Percentiles rank a stretch among this genome's conserved stretches.
phyloP scores from a whole-genome alignment of 1,140 invertebrate species.

The Melitaea cinxia region DNA sequence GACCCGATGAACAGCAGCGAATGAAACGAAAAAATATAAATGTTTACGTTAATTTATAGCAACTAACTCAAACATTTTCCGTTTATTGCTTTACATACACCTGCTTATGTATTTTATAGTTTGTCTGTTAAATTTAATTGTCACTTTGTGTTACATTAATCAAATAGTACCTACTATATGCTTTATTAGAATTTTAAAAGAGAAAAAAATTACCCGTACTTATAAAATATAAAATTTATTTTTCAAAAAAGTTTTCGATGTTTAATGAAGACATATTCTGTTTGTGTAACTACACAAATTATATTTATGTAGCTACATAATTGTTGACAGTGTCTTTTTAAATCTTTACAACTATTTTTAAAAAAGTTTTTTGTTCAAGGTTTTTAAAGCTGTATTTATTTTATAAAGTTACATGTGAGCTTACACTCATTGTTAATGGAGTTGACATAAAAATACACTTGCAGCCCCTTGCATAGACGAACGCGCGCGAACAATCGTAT shows the following conservation, averaged over 20 bases:
- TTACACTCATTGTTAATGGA: constrained; percentile 14
- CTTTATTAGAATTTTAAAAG: background rate
- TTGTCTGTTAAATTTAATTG: constrained; percentile 30
- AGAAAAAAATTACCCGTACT: background rate
- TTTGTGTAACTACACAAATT: no score
- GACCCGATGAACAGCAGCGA: constrained; percentile 2
- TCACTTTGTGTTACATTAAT: constrained; percentile 15
- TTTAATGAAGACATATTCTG: no score
- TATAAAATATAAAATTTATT: background rate
- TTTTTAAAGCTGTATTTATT: no score
- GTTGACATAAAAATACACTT: constrained; percentile 31
- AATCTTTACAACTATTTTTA: no score
- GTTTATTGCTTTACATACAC: constrained; percentile 24
- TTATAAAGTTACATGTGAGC: background rate
- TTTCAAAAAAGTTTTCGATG: no score
- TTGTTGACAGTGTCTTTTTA: no score
- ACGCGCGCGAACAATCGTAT: constrained; percentile 51
- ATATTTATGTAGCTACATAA: no score
- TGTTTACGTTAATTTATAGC: constrained; percentile 26
- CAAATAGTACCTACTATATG: background rate
- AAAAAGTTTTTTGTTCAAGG: no score
- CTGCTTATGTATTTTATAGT: constrained; percentile 27
- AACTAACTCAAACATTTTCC: constrained; percentile 16
- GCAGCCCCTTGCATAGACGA: constrained; percentile 41
- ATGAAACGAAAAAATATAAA: constrained; percentile 25